Conservation (phyloP, 1,140 invertebrate genomes). For the Megathymus violae region DNA sequence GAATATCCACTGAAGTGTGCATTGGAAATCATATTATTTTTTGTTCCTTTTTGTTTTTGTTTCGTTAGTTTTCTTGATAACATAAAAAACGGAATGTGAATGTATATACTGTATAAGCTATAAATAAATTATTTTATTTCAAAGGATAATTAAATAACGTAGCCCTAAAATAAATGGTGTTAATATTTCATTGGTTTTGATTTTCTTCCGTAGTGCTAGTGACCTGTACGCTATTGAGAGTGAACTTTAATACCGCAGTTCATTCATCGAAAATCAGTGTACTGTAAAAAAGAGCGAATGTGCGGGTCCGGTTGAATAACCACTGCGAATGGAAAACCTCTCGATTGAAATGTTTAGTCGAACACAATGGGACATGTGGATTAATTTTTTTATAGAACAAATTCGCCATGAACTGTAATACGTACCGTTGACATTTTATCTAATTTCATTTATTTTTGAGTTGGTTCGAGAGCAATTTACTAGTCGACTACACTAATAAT, state of each 20-base stretch:
- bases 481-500: background rate
- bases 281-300: slow-evolving; percentile 73
- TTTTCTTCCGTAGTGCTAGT: slow-evolving; percentile 15
- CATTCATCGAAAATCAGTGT: slow-evolving; percentile 66
- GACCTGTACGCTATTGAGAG: slow-evolving; percentile 43
- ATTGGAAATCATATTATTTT: too few relatives aligned
- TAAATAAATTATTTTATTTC: too few relatives aligned
- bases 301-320: slow-evolving; percentile 59
- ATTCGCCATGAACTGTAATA: slow-evolving; percentile 23
- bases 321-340: slow-evolving; percentile 66
- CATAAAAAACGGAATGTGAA: too few relatives aligned
- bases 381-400: slow-evolving; percentile 44
- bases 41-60: too few relatives aligned
- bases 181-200: slow-evolving; percentile 17
- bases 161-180: too few relatives aligned
- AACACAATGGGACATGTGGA: slow-evolving; percentile 67
- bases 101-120: too few relatives aligned
- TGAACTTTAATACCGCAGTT: slow-evolving; percentile 67
- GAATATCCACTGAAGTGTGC: too few relatives aligned
- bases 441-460: slow-evolving; percentile 11
- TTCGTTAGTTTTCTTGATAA: too few relatives aligned
- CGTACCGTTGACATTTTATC: slow-evolving; percentile 14
- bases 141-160: too few relatives aligned
- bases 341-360: slow-evolving; percentile 77
- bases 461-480: background rate